Base-by-base conservation (phyloP, 1,140 invertebrate species). In the Pseudomyrmex concolor region DNA sequence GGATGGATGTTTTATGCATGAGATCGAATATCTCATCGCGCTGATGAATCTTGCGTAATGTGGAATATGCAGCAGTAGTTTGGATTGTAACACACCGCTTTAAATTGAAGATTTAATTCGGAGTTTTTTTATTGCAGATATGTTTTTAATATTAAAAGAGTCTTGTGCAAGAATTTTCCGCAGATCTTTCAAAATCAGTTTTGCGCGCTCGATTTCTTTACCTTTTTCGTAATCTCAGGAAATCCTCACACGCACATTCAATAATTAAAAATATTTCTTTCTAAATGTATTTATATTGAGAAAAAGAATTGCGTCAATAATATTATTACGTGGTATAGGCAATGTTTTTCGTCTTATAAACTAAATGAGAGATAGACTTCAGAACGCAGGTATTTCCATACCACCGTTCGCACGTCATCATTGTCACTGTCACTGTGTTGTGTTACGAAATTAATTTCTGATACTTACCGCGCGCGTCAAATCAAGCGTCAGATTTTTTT, bases 381-480 rank as follows among this genome's bases (percentile, higher is more conserved):
- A 43, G 12, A 13, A 13, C 13, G 13, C 66, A 22, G 19, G 22
- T 15, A 25, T 54, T 9, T 2, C 50, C 1, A 8, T 3, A 7
- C 15, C n/a, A 22, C 19, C 13, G 19, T 19, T 59, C 8, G 50
- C n/a, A n/a, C 50, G n/a, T 62, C 5, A 12, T 10, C 54, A 70
- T 71, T 71, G 25, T 71, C 54, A 57, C 25, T 43, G 12, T 43
- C 22, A 22, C 15, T n/a, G n/a, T n/a, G n/a, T n/a, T n/a, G 9
- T 48, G 13, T 73, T 73, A 34, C 57, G 15, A 12, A 19, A 73
- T 15, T 25, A 60, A 62, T 62, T 72, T 72, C 12, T 72, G 15
- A 5, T 72, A 48, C 54, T 34, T 72, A 48, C 54, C 54, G 45
- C n/a, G 25, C 34, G 10, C 10, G 25, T 72, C 34, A 22, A 59